Base-by-base conservation (phyloP, 2,113 vertebrate species). In the Psilopogon haemacephalus region DNA sequence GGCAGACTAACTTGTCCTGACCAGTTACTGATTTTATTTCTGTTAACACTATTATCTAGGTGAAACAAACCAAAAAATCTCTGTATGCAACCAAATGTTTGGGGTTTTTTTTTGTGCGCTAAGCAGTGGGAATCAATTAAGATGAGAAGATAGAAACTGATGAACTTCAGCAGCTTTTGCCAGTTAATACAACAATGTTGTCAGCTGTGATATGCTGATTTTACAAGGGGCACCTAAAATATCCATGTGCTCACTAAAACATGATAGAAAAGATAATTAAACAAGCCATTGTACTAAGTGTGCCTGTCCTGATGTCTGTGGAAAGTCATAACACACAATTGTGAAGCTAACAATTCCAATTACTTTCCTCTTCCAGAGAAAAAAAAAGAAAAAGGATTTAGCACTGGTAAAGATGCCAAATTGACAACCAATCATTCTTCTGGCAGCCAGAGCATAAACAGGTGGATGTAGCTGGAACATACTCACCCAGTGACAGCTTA, bases 11-110 rank as follows among this genome's bases (percentile, higher is more conserved):
- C 88, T 70, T 93, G 72, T 88, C 93, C 96, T 93, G 86, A 97
- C 95, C 93, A 94, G 83, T 67, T 95, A 86, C 84, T 96, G 94
- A 95, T 96, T 97, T 97, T 93, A 84, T 91, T 97, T 87, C 88
- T 89, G 52, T 85, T 92, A 95, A 76, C 60, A 64, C 38, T 92
- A 27, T 35, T 95, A 71, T 91, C 78, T 50, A 42, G 82, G 69
- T 91, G 95, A 94, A 96, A 91, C 65, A 90, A 95, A 95, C 82
- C 80, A 24, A 86, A 91, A 92, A 87, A 83, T 11, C 37, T 71
- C 70, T 94, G 92, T 64, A 76, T 64, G 73, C 46, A 55, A 96
- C 90, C 83, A 93, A 95, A 63, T 72, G 46, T 86, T 96, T n/a
- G n/a, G n/a, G n/a, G n/a, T n/a, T n/a, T n/a, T 95, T 93, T 93